phyloP scores from a whole-genome alignment of 2,113 vertebrate species.

The Isichthys henryi region DNA sequence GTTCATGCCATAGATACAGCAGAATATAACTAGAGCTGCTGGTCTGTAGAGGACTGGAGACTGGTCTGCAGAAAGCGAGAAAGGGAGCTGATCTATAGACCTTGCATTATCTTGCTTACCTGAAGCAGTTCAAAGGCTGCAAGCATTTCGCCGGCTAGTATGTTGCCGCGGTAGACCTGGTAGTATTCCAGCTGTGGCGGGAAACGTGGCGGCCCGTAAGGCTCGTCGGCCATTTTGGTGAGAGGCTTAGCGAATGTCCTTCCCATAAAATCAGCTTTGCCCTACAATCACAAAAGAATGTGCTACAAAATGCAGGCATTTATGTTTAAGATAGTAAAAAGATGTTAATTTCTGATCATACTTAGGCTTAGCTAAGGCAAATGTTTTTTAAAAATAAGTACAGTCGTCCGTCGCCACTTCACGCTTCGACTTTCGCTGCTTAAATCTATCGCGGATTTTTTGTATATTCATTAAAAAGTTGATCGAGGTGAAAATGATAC shows the following conservation, averaged over 20 bases:
- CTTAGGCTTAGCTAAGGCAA: neutral
- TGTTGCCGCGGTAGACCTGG: constrained; percentile 90
- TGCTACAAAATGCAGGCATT: neutral
- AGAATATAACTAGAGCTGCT: neutral
- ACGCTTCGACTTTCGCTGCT: no score
- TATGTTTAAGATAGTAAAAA: neutral
- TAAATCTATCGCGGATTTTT: no score
- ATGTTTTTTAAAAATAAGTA: neutral
- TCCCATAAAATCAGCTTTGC: constrained; percentile 96
- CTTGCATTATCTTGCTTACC: constrained; percentile 50
- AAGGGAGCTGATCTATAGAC: neutral
- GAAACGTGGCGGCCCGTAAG: constrained; percentile 81
- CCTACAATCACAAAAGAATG: constrained; percentile 51
- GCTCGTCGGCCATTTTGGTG: constrained; percentile 90
- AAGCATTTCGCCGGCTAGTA: constrained; percentile 83
- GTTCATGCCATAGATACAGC: neutral
- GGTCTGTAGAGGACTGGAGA: neutral
- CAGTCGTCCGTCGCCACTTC: no score
- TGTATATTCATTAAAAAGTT: no score
- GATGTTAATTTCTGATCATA: neutral
- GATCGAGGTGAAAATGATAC: no score
- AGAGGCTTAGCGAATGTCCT: constrained; percentile 89
- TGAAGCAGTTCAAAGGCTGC: constrained; percentile 94
- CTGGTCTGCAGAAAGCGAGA: neutral
- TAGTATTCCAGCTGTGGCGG: constrained; percentile 92